These are phyloP conservation scores for Bellardia bayeri DNA, from an alignment of 2,888 invertebrate species.

Conservation along the genomic window DNA sequence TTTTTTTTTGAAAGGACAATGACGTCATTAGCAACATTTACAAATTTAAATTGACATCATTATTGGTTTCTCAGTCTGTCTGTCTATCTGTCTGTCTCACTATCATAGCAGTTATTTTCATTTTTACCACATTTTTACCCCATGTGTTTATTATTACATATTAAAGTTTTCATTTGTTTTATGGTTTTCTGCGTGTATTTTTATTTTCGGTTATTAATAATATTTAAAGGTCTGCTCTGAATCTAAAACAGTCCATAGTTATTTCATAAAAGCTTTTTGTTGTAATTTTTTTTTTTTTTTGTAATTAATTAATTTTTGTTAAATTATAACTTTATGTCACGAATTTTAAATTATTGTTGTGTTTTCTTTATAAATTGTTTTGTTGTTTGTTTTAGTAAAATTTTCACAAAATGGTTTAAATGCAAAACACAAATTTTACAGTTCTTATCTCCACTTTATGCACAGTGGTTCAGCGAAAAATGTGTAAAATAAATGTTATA, in stretches of 20 bases:
- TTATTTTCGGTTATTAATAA: conserved; percentile 9
- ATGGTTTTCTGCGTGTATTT: conserved; percentile 18
- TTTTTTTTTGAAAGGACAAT: conserved; percentile 41
- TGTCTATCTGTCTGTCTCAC: background rate
- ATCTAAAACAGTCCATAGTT: conserved; percentile 13
- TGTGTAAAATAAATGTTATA: too few relatives aligned
- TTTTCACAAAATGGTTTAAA: conserved; percentile 8
- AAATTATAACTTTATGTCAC: conserved; percentile 61
- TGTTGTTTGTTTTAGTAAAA: background rate
- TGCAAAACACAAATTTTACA: background rate
- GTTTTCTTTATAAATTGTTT: background rate
- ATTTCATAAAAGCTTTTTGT: conserved; percentile 17
- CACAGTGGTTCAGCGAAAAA: too few relatives aligned
- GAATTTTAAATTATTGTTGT: conserved; percentile 29
- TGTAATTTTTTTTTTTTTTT: background rate
- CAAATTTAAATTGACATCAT: conserved; percentile 60
- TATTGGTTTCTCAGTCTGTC: conserved; percentile 10
- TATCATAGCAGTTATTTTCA: background rate
- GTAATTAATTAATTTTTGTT: conserved; percentile 29
- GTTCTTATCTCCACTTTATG: too few relatives aligned
- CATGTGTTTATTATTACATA: conserved; percentile 9
- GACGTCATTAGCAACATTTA: conserved; percentile 59
- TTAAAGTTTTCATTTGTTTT: background rate
- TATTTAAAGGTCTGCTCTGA: conserved; percentile 5
- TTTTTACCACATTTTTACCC: background rate